Evolutionary conservation across 2,113 vertebrate species (phyloP).

Genomic region (Zapus hudsonius): DNA sequence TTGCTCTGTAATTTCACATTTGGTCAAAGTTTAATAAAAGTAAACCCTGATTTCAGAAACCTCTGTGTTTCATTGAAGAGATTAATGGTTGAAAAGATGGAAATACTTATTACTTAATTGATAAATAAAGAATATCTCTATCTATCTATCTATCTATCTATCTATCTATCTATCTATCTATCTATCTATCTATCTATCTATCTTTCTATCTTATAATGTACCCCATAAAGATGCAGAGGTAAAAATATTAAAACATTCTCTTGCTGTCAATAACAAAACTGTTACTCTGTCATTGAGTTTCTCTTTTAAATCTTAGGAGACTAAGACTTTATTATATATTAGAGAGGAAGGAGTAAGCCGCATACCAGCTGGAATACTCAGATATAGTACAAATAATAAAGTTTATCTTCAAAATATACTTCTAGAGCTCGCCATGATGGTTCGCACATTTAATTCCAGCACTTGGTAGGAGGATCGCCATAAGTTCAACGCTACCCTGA

Average conservation of each 20-base stretch:
- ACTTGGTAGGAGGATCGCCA: no score
- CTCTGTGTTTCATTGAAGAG: background rate
- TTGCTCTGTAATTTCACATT: slow-evolving; percentile 30
- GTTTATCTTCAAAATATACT: background rate
- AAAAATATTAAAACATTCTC: background rate
- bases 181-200: no score
- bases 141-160: no score
- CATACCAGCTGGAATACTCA: background rate
- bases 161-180: no score
- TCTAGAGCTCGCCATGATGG: no score
- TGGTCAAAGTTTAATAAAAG: background rate
- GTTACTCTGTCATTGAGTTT: background rate
- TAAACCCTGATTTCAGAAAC: slow-evolving; percentile 11
- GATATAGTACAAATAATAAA: background rate
- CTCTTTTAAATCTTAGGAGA: background rate
- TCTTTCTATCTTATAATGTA: no score
- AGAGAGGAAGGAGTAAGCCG: slow-evolving; percentile 15
- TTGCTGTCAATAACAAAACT: background rate
- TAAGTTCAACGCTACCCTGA: no score
- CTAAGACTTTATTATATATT: background rate
- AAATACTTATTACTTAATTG: background rate
- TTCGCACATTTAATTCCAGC: no score
- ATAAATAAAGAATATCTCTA: background rate
- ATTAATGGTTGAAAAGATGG: background rate
- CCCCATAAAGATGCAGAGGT: background rate